Evolutionary conservation across 1,140 invertebrate genomes (phyloP).

Genomic region (Aphelenchoides fujianensis): DNA sequence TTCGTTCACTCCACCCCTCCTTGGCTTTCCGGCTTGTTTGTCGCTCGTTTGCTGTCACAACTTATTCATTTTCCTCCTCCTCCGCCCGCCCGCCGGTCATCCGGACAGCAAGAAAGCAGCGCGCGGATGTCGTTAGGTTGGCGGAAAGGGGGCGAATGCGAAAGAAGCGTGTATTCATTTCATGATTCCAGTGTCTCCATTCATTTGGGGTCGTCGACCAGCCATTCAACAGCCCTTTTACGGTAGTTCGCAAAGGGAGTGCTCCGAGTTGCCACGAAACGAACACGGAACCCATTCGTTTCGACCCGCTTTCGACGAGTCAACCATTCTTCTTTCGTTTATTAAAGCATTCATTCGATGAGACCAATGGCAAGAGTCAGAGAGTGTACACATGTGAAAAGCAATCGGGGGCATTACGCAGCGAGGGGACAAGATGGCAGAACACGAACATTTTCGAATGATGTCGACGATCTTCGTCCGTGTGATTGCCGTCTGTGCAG

Average conservation of each 20-base stretch:
- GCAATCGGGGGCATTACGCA: too few relatives aligned
- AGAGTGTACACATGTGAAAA: too few relatives aligned
- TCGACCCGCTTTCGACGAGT: too few relatives aligned
- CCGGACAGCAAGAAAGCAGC: too few relatives aligned
- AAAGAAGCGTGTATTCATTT: not conserved
- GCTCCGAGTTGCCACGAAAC: not conserved
- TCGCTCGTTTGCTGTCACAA: too few relatives aligned
- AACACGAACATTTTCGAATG: conserved; percentile 77
- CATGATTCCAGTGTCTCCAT: not conserved
- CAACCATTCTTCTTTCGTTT: too few relatives aligned
- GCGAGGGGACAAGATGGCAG: conserved; percentile 8
- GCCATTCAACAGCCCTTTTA: not conserved
- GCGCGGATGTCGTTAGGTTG: not conserved
- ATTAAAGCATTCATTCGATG: not conserved
- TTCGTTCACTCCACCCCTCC: too few relatives aligned
- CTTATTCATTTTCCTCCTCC: not conserved
- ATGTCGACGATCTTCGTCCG: conserved; percentile 92
- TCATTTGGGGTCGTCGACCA: not conserved
- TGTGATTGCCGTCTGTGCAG: conserved; percentile 84
- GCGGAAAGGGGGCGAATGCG: not conserved
- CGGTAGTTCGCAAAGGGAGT: not conserved
- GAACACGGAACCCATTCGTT: too few relatives aligned
- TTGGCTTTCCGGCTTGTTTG: too few relatives aligned
- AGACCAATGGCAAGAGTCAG: not conserved
- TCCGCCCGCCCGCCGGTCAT: not conserved